phyloP scores from a whole-genome alignment of 37 sponge, comb jelly and placozoan genomes.

The Aphrocallistes beatrix region DNA sequence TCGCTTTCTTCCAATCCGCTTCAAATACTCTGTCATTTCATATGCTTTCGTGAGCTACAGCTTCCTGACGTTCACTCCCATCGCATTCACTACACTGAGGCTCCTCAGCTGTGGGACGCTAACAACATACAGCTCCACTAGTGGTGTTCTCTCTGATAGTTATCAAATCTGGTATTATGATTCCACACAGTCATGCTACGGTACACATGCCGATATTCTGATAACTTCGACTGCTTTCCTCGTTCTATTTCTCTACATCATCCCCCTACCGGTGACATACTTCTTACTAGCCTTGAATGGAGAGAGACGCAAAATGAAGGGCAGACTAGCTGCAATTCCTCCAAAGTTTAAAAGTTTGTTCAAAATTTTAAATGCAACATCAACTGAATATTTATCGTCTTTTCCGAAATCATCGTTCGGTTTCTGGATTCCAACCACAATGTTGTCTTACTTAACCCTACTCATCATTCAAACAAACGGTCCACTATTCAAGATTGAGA shows the following conservation, averaged over 20 bases:
- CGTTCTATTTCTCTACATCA: not conserved
- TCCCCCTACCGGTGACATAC: not conserved
- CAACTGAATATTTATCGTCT: not conserved
- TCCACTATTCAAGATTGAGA: not conserved
- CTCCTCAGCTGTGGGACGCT: not conserved
- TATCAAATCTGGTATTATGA: not conserved
- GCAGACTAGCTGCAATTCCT: not conserved
- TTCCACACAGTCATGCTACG: not conserved
- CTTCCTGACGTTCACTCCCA: not conserved
- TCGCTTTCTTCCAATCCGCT: not conserved
- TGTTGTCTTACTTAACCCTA: not conserved
- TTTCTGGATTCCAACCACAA: not conserved
- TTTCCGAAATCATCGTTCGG: not conserved
- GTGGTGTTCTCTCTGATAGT: not conserved
- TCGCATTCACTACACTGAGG: not conserved
- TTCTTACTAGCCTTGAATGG: not conserved
- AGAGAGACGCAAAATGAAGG: not conserved
- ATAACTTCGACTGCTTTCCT: not conserved
- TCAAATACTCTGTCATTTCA: not conserved
- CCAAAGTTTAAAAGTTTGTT: not conserved
- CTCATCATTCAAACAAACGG: not conserved
- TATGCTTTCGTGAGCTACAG: not conserved
- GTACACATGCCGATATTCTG: not conserved
- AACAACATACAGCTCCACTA: not conserved
- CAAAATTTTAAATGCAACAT: not conserved